phyloP scores from a whole-genome alignment of 1,140 invertebrate genomes.

The Brachionus plicatilis region DNA sequence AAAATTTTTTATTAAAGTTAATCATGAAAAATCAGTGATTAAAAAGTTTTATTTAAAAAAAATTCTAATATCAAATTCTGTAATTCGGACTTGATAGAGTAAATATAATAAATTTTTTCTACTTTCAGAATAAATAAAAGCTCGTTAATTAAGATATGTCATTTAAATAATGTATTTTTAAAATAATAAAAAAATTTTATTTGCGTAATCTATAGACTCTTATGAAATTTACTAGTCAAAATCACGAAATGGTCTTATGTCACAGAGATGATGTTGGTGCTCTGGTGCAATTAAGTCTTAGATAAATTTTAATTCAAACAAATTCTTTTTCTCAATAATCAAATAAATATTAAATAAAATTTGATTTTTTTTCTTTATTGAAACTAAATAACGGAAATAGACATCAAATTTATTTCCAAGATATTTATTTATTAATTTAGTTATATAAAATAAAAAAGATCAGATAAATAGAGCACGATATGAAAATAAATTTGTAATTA shows the following conservation, averaged over 20 bases:
- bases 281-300: neutral
- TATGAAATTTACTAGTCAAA: neutral
- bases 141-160: too few species aligned
- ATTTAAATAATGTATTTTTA: too few species aligned
- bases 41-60: too few species aligned
- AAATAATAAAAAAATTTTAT: neutral
- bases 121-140: too few species aligned
- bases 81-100: too few species aligned
- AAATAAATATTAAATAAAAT: neutral
- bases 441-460: neutral
- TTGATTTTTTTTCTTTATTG: neutral
- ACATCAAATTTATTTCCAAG: neutral
- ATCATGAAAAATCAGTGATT: too few species aligned
- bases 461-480: neutral
- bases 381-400: neutral
- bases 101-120: too few species aligned
- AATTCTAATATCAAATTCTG: too few species aligned
- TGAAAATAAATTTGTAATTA: slow-evolving; percentile 7
- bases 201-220: neutral
- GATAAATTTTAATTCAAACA: neutral
- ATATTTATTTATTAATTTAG: slow-evolving; percentile 18
- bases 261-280: neutral
- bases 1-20: too few species aligned
- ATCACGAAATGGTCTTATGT: neutral
- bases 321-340: neutral